Evolutionary conservation across 2,797 vertebrate genomes (phyloP), one percentile per base, ranked within the genome.

Genomic region (Natrix natrix): DNA sequence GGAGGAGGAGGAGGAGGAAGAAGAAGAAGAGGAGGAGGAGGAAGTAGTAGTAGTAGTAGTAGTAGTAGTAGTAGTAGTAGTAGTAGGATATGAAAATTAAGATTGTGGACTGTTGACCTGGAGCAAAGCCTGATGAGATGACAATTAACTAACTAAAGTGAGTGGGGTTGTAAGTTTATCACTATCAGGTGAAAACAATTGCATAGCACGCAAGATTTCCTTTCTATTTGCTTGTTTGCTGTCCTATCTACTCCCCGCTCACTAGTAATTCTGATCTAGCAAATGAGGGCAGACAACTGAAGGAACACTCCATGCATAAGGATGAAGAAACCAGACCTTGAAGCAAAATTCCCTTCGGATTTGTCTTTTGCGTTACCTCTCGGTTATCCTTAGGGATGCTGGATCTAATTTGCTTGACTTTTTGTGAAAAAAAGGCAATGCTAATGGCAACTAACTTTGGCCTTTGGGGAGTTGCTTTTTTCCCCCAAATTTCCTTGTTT

Each of bases 391-490:
- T 88, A 92, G 94, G 92, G 96, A 95, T 28, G 88, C 92, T 43
- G 91, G 24, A 28, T 92, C 94, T 97, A 96, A 97, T 96, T 96
- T 96, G 92, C 95, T 94, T 96, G 94, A 96, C 95, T 97, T 96
- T 95, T 95, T 95, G 66, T 94, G 96, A 96, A 96, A 97, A 94
- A 48, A 48, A 48, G 48, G 87, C 69, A 87, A 43, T 61, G 69
- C 87, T 22, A 66, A 93, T 94, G 60, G 88, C 94, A 95, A 97
- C 96, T 95, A 94, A 92, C 96, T 96, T 94, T 88, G 93, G 94
- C 55, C 94, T 91, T 93, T 93, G 86, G 88, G 94, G 96, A 94
- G 91, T 63, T 94, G 26, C 94, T 96, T 95, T 93, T 88, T 90
- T 90, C 2, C 48, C 48, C 48, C 93, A 83, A 90, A 92, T 94